Conservation (phyloP, 2,888 invertebrate species). For the Chromoteleia sp. region DNA sequence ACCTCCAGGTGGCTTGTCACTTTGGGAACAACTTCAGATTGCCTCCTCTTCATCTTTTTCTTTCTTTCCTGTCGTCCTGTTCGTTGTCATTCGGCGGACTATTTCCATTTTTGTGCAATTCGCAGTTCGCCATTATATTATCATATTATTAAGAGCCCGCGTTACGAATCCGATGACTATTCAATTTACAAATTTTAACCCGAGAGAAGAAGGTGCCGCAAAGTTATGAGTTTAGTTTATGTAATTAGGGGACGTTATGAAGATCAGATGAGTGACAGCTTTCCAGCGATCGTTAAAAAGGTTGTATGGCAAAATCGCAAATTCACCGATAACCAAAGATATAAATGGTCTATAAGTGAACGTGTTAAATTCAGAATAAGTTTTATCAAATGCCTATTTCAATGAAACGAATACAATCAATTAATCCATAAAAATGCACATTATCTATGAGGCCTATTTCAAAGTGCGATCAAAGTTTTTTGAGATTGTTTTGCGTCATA, state of each 20-base stretch:
- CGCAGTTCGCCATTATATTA: constrained; percentile 58
- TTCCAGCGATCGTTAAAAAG: no score
- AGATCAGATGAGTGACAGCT: neutral
- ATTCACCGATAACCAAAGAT: no score
- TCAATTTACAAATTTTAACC: constrained; percentile 46
- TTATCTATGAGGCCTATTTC: no score
- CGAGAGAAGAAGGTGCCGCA: neutral
- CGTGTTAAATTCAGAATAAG: no score
- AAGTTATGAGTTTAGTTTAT: constrained; percentile 21
- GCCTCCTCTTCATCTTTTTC: constrained; percentile 55
- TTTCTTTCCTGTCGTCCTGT: constrained; percentile 24
- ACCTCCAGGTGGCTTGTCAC: constrained; percentile 50
- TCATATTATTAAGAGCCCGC: constrained; percentile 57
- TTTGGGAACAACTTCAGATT: constrained; percentile 66
- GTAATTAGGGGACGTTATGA: neutral
- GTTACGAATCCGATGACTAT: constrained; percentile 30
- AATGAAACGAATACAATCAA: no score
- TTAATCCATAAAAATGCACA: no score
- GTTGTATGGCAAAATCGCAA: no score
- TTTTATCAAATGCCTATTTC: no score
- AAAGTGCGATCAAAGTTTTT: no score
- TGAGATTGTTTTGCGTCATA: no score
- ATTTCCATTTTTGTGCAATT: constrained; percentile 62
- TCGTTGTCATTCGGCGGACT: constrained; percentile 52
- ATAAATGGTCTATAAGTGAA: no score